Evolutionary conservation across 2,113 vertebrate species (phyloP).

Genomic region (Corapipo altera): DNA sequence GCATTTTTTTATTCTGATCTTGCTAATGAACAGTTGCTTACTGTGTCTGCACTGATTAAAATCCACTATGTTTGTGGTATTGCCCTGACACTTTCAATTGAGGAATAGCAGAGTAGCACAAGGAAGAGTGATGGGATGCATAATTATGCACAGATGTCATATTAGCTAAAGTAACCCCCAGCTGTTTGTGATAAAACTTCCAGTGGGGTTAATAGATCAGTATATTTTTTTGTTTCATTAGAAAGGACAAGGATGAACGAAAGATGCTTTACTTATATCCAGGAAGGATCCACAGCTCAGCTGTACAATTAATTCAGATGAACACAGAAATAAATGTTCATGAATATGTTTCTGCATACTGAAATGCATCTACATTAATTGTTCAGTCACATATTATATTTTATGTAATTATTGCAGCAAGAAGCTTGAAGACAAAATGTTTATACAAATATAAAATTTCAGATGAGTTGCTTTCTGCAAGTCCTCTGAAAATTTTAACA

Average conservation of each 20-base stretch:
- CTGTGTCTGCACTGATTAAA: background rate
- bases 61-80: background rate
- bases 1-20: background rate
- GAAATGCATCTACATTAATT: background rate
- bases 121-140: background rate
- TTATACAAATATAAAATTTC: background rate
- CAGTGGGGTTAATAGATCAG: background rate
- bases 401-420: background rate
- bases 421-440: background rate
- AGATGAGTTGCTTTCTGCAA: background rate
- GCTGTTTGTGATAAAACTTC: background rate
- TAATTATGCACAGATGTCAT: background rate
- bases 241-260: background rate
- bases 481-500: background rate
- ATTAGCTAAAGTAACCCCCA: background rate
- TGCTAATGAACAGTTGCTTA: background rate
- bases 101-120: background rate
- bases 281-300: background rate
- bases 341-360: background rate
- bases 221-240: background rate
- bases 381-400: background rate
- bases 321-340: background rate
- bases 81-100: background rate
- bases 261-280: background rate
- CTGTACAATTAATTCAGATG: background rate